Percentiles rank a stretch among this genome's conserved stretches.
These are phyloP conservation scores for Drosophila tropicalis DNA, from an alignment of 1,140 invertebrate genomes.

Conservation along the genomic window DNA sequence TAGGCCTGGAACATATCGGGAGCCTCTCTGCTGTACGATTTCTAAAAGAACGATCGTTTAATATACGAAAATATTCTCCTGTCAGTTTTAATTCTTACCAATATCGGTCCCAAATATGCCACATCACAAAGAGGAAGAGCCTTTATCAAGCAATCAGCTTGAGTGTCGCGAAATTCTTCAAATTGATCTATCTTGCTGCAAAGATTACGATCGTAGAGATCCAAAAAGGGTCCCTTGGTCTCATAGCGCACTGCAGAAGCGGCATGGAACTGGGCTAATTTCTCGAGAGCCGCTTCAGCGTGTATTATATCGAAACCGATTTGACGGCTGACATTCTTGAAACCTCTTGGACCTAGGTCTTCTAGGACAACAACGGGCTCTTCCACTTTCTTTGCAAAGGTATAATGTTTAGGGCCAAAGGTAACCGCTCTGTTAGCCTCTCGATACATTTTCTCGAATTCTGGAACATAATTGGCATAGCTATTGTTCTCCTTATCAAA, in stretches of 20 bases:
- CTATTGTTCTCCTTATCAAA: conserved; percentile 65
- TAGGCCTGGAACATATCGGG: conserved; percentile 59
- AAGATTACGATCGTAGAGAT: conserved; percentile 48
- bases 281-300: conserved; percentile 83
- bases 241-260: conserved; percentile 81
- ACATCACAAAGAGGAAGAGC: conserved; percentile 34
- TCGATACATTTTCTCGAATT: conserved; percentile 72
- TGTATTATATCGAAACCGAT: conserved; percentile 85
- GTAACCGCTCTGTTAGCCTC: conserved; percentile 50
- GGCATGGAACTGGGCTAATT: conserved; percentile 85
- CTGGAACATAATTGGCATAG: conserved; percentile 58
- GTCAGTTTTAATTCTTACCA: conserved; percentile 33
- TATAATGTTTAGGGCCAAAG: conserved; percentile 59
- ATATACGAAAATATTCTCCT: background rate
- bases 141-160: conserved; percentile 37
- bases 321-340: conserved; percentile 84
- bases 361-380: conserved; percentile 84
- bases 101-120: conserved; percentile 26
- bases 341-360: conserved; percentile 84
- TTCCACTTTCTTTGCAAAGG: background rate
- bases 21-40: conserved; percentile 34
- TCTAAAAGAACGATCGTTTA: conserved; percentile 24
- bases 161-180: conserved; percentile 47
- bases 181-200: conserved; percentile 53
- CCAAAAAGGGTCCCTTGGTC: conserved; percentile 47